phyloP scores from a whole-genome alignment of 2,113 vertebrate genomes.

The Engraulis encrasicolus region DNA sequence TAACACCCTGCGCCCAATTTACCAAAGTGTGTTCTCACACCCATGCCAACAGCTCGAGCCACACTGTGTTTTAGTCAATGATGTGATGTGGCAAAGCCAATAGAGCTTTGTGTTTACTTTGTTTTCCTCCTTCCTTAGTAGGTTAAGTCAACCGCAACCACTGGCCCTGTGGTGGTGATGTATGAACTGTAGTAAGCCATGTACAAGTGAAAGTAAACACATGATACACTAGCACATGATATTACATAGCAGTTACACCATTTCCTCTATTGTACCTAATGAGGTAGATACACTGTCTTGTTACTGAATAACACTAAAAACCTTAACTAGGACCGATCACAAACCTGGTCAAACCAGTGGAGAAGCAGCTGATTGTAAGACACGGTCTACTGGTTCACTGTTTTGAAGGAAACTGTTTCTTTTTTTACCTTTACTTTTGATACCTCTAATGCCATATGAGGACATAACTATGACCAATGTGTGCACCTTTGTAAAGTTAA shows the following conservation, averaged over 20 bases:
- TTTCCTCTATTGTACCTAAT: too few relatives aligned
- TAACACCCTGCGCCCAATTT: constrained; percentile 50
- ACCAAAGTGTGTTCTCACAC: constrained; percentile 60
- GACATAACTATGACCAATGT: not conserved
- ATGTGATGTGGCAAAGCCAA: constrained; percentile 40
- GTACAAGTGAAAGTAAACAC: too few relatives aligned
- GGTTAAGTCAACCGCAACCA: not conserved
- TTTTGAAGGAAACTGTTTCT: too few relatives aligned
- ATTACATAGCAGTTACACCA: too few relatives aligned
- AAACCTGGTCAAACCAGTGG: too few relatives aligned
- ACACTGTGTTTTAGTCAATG: constrained; percentile 37
- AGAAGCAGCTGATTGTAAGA: too few relatives aligned
- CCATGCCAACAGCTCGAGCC: constrained; percentile 43
- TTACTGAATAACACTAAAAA: too few relatives aligned
- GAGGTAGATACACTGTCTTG: too few relatives aligned
- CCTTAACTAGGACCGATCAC: too few relatives aligned
- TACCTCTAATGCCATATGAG: too few relatives aligned
- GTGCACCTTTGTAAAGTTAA: not conserved
- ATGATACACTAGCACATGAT: not conserved
- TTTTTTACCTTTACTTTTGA: too few relatives aligned
- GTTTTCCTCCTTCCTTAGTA: not conserved
- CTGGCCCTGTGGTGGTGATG: constrained; percentile 26
- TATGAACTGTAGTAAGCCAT: not conserved
- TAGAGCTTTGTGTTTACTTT: not conserved
- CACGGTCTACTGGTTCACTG: too few relatives aligned